Evolutionary conservation across 1,140 invertebrate species (phyloP).

Genomic region (Micrasema minimum): DNA sequence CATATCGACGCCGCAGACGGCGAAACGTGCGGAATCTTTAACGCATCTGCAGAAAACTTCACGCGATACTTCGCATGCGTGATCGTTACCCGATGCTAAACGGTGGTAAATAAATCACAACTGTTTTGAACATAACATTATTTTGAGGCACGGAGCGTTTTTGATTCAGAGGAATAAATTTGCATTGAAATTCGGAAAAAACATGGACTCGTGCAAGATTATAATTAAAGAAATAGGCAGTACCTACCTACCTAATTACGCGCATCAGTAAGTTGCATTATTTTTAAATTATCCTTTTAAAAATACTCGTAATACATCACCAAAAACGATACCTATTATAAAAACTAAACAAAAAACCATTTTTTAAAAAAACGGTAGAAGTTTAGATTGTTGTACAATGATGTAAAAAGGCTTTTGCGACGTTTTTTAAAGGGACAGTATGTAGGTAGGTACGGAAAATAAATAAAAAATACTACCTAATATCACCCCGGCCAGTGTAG

Average conservation of each 20-base stretch:
- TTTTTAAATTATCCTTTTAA: too few species aligned
- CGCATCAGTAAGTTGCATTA: too few species aligned
- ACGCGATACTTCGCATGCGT: slow-evolving; percentile 36
- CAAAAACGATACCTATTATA: too few species aligned
- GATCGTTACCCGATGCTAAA: slow-evolving; percentile 35
- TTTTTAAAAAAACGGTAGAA: too few species aligned
- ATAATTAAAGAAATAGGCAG: neutral
- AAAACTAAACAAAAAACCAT: too few species aligned
- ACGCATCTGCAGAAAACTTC: slow-evolving; percentile 39
- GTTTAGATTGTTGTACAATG: too few species aligned
- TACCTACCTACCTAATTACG: neutral
- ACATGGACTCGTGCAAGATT: neutral
- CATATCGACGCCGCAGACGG: slow-evolving; percentile 46
- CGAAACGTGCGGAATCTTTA: slow-evolving; percentile 45
- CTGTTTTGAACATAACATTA: slow-evolving; percentile 27
- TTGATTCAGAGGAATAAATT: slow-evolving; percentile 22
- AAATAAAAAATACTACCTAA: too few species aligned
- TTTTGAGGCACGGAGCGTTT: slow-evolving; percentile 12
- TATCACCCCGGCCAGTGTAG: too few species aligned
- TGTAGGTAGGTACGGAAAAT: too few species aligned
- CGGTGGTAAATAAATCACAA: slow-evolving; percentile 34
- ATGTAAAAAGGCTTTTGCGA: too few species aligned
- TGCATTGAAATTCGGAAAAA: neutral
- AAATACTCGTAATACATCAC: too few species aligned
- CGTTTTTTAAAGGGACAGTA: too few species aligned